Conservation (phyloP, 2,888 invertebrate species). For the Anthophora plumipes region DNA sequence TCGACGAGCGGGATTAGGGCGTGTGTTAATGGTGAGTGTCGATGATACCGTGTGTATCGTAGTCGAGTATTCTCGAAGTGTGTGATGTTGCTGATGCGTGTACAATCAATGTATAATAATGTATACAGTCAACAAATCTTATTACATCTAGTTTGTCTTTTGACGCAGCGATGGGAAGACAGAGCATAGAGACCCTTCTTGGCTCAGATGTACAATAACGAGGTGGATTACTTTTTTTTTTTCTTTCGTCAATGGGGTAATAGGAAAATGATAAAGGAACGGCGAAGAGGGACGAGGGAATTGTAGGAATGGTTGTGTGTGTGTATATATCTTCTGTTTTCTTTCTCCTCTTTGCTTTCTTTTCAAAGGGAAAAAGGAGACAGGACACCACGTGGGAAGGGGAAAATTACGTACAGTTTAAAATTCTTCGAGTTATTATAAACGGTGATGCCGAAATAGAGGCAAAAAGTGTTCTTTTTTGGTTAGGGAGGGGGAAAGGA, state of each 20-base stretch:
- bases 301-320: too few relatives aligned
- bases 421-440: background rate
- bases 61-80: conserved; percentile 19
- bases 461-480: conserved; percentile 26
- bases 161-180: conserved; percentile 85
- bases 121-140: conserved; percentile 84
- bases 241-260: background rate
- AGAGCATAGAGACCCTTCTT: conserved; percentile 83
- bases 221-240: conserved; percentile 40
- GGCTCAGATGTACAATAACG: conserved; percentile 79
- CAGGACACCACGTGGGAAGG: background rate
- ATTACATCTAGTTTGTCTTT: conserved; percentile 83
- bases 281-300: background rate
- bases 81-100: conserved; percentile 62
- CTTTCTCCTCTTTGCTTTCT: background rate
- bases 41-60: conserved; percentile 17
- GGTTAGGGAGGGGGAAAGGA: background rate
- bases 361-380: background rate
- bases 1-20: conserved; percentile 20
- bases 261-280: background rate
- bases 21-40: conserved; percentile 16
- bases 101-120: conserved; percentile 75
- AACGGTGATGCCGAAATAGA: conserved; percentile 25
- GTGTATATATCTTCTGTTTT: background rate
- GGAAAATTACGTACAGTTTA: conserved; percentile 1